Conservation (phyloP, 1,140 invertebrate species). For the Leptoteleia sp. region DNA sequence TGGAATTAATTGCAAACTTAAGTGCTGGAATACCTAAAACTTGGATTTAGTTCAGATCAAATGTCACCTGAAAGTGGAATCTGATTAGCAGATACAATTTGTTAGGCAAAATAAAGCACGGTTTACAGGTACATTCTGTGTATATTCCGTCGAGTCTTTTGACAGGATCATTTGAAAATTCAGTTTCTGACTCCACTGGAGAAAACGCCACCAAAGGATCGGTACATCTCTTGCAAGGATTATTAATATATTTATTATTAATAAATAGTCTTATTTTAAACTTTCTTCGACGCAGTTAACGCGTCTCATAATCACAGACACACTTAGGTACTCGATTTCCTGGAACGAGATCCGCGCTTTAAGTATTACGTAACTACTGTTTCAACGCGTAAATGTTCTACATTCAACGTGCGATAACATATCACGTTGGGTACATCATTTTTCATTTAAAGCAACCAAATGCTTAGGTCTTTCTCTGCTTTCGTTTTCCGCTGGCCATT, state of each 20-base stretch:
- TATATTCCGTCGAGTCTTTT: not conserved
- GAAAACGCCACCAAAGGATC: not conserved
- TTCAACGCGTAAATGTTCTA: slow-evolving; percentile 20
- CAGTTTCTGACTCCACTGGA: too few species aligned
- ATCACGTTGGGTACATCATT: too few species aligned
- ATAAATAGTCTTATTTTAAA: slow-evolving; percentile 60
- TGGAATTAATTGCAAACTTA: too few species aligned
- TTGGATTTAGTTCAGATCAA: not conserved
- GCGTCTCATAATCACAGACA: slow-evolving; percentile 72
- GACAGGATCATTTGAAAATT: not conserved
- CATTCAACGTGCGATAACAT: slow-evolving; percentile 1
- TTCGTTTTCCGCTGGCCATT: too few species aligned
- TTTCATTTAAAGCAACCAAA: too few species aligned
- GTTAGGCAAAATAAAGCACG: slow-evolving; percentile 7
- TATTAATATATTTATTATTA: slow-evolving; percentile 25
- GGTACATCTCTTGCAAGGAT: not conserved
- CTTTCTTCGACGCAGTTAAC: slow-evolving; percentile 13
- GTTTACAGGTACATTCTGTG: slow-evolving; percentile 13
- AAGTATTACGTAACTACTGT: slow-evolving; percentile 39
- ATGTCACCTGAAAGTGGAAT: not conserved
- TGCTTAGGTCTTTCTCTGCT: too few species aligned
- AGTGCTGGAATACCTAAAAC: slow-evolving; percentile 13
- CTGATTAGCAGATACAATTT: not conserved
- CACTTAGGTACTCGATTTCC: slow-evolving; percentile 75
- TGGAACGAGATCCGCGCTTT: slow-evolving; percentile 49